A percentile compares a stretch with the other conserved stretches of the same genome.
These are phyloP conservation scores for Phytoseiulus persimilis DNA, from an alignment of 2,888 invertebrate species.

Conservation along the genomic window DNA sequence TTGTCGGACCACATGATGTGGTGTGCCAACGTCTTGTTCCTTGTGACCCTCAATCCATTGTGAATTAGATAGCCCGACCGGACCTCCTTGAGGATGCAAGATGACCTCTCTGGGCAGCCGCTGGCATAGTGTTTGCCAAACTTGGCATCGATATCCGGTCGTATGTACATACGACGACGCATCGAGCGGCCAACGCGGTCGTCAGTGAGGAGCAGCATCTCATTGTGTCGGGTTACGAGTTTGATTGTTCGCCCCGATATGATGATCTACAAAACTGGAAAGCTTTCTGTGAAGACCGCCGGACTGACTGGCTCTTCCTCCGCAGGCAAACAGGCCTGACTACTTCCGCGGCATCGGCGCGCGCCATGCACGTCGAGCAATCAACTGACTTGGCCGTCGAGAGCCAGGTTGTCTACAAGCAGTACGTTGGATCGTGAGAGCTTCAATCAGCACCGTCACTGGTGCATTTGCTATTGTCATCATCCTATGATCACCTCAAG, in stretches of 20 bases:
- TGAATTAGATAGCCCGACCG: background rate
- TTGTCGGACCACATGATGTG: background rate
- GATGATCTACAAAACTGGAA: background rate
- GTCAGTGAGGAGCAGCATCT: background rate
- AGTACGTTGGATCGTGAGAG: background rate
- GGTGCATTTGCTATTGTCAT: background rate
- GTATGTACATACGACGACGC: background rate
- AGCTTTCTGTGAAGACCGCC: background rate
- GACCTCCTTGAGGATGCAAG: background rate
- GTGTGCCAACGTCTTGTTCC: background rate
- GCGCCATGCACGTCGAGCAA: background rate
- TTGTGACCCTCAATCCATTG: background rate
- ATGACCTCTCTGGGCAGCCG: background rate
- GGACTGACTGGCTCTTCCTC: background rate
- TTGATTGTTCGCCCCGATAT: background rate
- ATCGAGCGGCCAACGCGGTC: background rate
- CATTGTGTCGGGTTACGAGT: background rate
- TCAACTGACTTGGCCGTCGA: background rate
- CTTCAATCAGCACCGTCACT: background rate
- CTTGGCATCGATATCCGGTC: slow-evolving; percentile 5
- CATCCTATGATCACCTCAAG: background rate
- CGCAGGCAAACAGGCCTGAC: background rate
- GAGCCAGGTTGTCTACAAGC: background rate
- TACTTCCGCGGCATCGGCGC: background rate
- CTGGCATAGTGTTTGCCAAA: background rate